Evolutionary conservation across 2,888 invertebrate species (phyloP), one percentile per base, ranked within the genome.

Genomic region (Lasioglossum malachurum): DNA sequence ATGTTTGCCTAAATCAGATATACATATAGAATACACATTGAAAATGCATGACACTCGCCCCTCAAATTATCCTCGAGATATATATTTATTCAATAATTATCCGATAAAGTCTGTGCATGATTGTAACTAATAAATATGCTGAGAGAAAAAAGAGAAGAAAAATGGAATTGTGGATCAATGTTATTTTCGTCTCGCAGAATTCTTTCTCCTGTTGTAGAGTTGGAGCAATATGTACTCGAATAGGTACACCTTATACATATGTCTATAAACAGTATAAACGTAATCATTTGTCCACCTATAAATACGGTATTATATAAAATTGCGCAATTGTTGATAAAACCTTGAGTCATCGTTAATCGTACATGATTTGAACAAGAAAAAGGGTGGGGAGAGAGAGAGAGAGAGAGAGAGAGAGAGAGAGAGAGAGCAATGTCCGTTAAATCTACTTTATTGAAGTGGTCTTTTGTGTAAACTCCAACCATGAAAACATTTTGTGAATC

Each of bases 401-500:
- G 5, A 23, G 49, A 49, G 31, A 31, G 31, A 31, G 31, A 31
- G 14, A 46, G 14, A 46, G 46, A 49, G 5, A 23, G 49, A 49
- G 49, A n/a, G n/a, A 57, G 38, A 31, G 16, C 5, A 49, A 27
- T 31, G 35, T 80, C 7, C 4, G 14, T 46, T 7, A 60, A 77
- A 72, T 41, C 69, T 44, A 75, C 53, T 92, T 96, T 97, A 98
- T 94, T 97, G 97, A 2, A 97, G 97, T 49, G 98, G 97, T 87
- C 96, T 96, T 95, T 98, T 99, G 95, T 99, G 98, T 90, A 97
- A 96, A 87, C 98, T 98, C 99, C 99, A 99, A 83, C 99, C 99
- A 95, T 99, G 99, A 97, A 99, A 99, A 96, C 99, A 99, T 96
- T 99, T 99, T 87, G 98, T 98, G 96, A 99, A 99, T 93, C 98